A percentile compares a stretch with the other conserved stretches of the same genome.
Conservation (phyloP, 1,140 invertebrate species). For the Euglossa dilemma region DNA sequence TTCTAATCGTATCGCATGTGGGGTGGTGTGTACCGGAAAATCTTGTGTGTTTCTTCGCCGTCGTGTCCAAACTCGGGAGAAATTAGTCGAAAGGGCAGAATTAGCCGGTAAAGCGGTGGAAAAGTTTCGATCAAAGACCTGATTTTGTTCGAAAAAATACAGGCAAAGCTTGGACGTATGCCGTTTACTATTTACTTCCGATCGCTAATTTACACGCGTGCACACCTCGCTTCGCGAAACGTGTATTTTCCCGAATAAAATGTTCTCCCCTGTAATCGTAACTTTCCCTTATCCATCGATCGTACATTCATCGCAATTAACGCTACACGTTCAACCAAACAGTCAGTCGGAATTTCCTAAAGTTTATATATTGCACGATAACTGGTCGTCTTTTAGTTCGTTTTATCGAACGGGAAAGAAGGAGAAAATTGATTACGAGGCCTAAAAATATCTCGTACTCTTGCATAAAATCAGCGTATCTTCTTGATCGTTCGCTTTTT, state of each 20-base stretch:
- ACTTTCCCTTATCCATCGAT: conserved; percentile 8
- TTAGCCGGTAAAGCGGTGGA: not conserved
- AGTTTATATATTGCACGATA: conserved; percentile 51
- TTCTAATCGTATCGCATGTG: not conserved
- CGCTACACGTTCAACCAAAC: not conserved
- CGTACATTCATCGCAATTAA: not conserved
- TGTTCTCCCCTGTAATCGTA: conserved; percentile 17
- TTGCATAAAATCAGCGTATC: not conserved
- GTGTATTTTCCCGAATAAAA: conserved; percentile 32
- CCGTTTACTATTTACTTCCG: not conserved
- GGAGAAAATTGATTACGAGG: not conserved
- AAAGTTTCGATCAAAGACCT: conserved; percentile 28
- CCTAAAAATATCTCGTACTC: not conserved
- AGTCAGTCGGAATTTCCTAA: not conserved
- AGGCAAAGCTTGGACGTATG: not conserved
- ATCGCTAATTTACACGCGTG: not conserved
- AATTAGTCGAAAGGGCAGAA: not conserved
- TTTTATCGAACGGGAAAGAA: not conserved
- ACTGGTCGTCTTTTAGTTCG: not conserved
- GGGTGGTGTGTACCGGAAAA: no score
- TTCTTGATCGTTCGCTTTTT: not conserved
- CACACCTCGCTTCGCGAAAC: not conserved
- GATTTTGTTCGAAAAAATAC: conserved; percentile 26
- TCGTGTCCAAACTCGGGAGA: not conserved
- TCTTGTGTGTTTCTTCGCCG: not conserved